phyloP scores from a whole-genome alignment of 2,888 invertebrate species.

The Drosophila flavopinicola region DNA sequence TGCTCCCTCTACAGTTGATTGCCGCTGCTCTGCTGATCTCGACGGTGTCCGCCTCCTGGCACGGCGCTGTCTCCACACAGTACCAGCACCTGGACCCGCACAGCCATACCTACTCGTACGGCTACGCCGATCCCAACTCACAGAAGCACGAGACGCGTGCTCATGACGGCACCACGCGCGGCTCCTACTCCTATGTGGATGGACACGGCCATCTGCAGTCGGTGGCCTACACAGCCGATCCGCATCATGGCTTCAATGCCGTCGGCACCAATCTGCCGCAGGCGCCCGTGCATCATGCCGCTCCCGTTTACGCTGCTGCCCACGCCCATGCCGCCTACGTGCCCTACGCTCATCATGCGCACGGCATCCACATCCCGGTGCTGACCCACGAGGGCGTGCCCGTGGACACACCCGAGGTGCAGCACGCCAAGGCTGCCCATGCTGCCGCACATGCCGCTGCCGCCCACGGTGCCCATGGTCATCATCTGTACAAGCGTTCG shows the following conservation, averaged over 20 bases:
- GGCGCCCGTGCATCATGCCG: slow-evolving; percentile 84
- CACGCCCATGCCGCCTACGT: slow-evolving; percentile 80
- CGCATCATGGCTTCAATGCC: slow-evolving; percentile 88
- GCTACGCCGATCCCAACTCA: slow-evolving; percentile 88
- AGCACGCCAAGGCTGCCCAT: slow-evolving; percentile 86
- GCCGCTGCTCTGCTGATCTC: slow-evolving; percentile 82
- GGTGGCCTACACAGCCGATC: slow-evolving; percentile 88
- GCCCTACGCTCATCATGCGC: slow-evolving; percentile 74
- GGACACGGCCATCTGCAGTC: slow-evolving; percentile 88
- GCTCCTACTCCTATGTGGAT: slow-evolving; percentile 89
- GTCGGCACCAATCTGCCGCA: slow-evolving; percentile 88
- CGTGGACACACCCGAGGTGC: slow-evolving; percentile 84
- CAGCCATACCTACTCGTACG: slow-evolving; percentile 87
- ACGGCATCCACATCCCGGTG: slow-evolving; percentile 72
- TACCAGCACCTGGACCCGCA: slow-evolving; percentile 87
- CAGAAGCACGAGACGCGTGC: slow-evolving; percentile 87
- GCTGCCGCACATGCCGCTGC: slow-evolving; percentile 85
- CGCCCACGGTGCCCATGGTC: slow-evolving; percentile 77
- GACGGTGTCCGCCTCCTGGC: slow-evolving; percentile 81
- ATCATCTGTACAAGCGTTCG: slow-evolving; percentile 85
- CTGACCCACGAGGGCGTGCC: slow-evolving; percentile 84
- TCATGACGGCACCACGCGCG: slow-evolving; percentile 87
- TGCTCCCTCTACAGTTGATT: slow-evolving; percentile 70
- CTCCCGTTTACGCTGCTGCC: slow-evolving; percentile 78
- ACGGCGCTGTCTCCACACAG: slow-evolving; percentile 85